Conservation (phyloP, 2,113 vertebrate genomes). For the Psittacus erithacus region DNA sequence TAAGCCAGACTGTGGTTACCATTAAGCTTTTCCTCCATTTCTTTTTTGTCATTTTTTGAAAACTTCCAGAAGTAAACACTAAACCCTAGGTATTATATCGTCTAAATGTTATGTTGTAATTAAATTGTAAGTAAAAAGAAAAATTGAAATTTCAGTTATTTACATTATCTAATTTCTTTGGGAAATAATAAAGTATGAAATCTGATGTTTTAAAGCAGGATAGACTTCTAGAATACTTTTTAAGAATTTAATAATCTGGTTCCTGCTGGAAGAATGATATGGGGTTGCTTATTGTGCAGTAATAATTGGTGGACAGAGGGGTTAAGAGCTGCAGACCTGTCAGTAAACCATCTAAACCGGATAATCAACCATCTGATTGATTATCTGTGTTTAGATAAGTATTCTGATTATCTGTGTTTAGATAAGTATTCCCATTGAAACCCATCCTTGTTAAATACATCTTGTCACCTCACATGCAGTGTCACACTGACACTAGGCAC, state of each 20-base stretch:
- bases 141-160: background rate
- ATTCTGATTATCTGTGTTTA: background rate
- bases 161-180: background rate
- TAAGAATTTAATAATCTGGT: background rate
- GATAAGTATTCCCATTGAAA: background rate
- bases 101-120: background rate
- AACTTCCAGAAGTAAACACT: background rate
- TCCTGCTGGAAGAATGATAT: background rate
- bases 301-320: background rate
- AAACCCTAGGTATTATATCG: background rate
- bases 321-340: background rate
- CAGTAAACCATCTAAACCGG: background rate
- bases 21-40: background rate
- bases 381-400: background rate
- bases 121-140: background rate
- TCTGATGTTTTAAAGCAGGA: background rate
- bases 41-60: background rate
- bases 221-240: background rate
- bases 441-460: background rate
- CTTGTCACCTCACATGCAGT: background rate
- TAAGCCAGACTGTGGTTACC: background rate
- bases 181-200: background rate
- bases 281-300: background rate
- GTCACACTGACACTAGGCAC: background rate
- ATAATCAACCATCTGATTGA: background rate